phyloP scores from a whole-genome alignment of 2,797 vertebrate genomes.

The Dicrostonyx torquatus region DNA sequence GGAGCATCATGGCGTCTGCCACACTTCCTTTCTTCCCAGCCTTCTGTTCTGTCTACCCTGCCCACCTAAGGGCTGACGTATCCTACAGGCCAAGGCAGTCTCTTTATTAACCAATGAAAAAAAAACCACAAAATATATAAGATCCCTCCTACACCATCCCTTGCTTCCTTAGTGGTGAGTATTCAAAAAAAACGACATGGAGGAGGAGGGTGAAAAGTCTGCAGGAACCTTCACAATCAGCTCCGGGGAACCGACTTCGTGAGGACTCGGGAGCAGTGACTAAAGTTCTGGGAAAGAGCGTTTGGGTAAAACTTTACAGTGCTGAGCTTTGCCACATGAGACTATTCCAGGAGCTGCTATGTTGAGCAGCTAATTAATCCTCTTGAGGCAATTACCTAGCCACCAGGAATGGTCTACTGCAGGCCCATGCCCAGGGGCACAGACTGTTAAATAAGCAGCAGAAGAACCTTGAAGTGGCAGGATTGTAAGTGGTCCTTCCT shows the following conservation, averaged over 20 bases:
- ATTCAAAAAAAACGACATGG: not conserved
- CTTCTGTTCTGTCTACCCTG: no score
- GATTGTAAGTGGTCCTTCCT: constrained; percentile 40
- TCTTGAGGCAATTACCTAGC: constrained; percentile 73
- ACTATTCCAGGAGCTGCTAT: constrained; percentile 48
- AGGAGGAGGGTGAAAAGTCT: not conserved
- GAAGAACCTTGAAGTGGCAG: constrained; percentile 61
- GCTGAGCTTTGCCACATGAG: constrained; percentile 50
- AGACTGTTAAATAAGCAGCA: constrained; percentile 64
- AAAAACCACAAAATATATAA: no score
- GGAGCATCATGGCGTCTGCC: no score
- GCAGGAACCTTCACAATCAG: not conserved
- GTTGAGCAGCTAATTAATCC: constrained; percentile 74
- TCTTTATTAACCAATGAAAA: no score
- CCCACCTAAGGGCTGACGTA: no score
- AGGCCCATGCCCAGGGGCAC: constrained; percentile 39
- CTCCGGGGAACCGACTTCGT: not conserved
- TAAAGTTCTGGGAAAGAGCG: constrained; percentile 38
- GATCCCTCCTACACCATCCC: no score
- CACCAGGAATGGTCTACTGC: constrained; percentile 58
- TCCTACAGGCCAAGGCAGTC: no score
- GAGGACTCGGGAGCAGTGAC: not conserved
- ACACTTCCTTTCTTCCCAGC: no score
- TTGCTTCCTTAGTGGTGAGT: not conserved
- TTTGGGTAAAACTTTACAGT: constrained; percentile 66